Conservation (phyloP, 2,888 invertebrate genomes). For the Napeogenes inachia region DNA sequence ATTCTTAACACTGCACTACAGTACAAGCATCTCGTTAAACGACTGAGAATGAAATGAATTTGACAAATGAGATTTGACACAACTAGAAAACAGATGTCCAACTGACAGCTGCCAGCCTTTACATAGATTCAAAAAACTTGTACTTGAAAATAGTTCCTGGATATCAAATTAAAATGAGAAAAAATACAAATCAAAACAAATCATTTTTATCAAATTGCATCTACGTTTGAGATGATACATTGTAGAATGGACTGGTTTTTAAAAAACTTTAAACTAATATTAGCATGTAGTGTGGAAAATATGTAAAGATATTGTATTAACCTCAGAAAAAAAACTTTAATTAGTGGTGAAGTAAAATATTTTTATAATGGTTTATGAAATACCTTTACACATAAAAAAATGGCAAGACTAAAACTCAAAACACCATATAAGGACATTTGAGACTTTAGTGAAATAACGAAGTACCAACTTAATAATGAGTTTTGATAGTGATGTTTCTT, state of each 20-base stretch:
- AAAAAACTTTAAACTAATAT: too few relatives aligned
- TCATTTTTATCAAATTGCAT: too few relatives aligned
- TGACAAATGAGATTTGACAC: slow-evolving; percentile 7
- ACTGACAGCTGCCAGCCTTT: slow-evolving; percentile 1
- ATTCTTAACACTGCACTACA: slow-evolving; percentile 41
- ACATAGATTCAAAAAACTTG: background rate
- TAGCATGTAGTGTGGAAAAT: too few relatives aligned
- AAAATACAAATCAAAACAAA: too few relatives aligned
- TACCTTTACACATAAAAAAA: slow-evolving; percentile 1
- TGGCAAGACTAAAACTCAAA: slow-evolving; percentile 23
- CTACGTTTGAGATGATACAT: too few relatives aligned
- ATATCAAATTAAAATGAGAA: too few relatives aligned
- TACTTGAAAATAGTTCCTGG: too few relatives aligned
- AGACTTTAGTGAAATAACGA: slow-evolving; percentile 6
- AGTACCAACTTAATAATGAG: slow-evolving; percentile 11
- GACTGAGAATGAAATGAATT: slow-evolving; percentile 18
- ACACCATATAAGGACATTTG: slow-evolving; percentile 61
- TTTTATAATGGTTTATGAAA: too few relatives aligned
- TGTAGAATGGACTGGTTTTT: too few relatives aligned
- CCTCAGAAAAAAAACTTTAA: too few relatives aligned
- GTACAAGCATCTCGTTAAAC: slow-evolving; percentile 26
- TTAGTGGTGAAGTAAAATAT: too few relatives aligned
- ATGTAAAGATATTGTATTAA: too few relatives aligned
- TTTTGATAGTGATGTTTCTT: slow-evolving; percentile 13
- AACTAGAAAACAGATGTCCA: background rate